Evolutionary conservation across 2,888 invertebrate species (phyloP).

Genomic region (Thymelicus lineola): DNA sequence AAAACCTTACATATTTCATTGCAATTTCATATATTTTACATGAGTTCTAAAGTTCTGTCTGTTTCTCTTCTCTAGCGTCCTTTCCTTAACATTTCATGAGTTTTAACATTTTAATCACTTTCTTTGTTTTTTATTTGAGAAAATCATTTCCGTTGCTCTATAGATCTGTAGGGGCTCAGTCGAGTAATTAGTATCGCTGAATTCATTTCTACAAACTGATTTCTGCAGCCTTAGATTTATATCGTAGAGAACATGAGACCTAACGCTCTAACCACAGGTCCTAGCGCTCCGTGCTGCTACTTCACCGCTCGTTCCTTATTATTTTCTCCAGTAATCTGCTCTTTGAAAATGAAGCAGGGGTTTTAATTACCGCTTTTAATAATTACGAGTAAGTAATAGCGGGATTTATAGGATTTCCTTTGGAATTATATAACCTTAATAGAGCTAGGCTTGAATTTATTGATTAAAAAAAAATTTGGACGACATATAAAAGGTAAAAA

Average conservation of each 20-base stretch:
- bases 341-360: slow-evolving; percentile 3
- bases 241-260: not conserved
- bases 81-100: too few species aligned
- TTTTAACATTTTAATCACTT: too few species aligned
- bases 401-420: not conserved
- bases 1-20: too few species aligned
- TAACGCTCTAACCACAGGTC: not conserved
- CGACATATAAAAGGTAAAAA: not conserved
- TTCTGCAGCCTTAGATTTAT: not conserved
- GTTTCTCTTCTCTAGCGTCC: too few species aligned
- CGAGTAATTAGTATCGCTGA: too few species aligned
- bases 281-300: not conserved
- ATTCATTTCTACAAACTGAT: not conserved
- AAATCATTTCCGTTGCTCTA: too few species aligned
- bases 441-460: not conserved
- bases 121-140: too few species aligned
- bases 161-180: too few species aligned
- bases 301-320: slow-evolving; percentile 7
- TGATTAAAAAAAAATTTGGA: too few species aligned
- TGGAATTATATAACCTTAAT: not conserved
- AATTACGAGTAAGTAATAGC: not conserved
- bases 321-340: slow-evolving; percentile 2
- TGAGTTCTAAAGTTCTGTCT: too few species aligned
- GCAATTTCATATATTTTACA: too few species aligned
- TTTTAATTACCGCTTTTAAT: slow-evolving; percentile 9